Conservation (phyloP, 2,113 vertebrate species). For the Alces alces region DNA sequence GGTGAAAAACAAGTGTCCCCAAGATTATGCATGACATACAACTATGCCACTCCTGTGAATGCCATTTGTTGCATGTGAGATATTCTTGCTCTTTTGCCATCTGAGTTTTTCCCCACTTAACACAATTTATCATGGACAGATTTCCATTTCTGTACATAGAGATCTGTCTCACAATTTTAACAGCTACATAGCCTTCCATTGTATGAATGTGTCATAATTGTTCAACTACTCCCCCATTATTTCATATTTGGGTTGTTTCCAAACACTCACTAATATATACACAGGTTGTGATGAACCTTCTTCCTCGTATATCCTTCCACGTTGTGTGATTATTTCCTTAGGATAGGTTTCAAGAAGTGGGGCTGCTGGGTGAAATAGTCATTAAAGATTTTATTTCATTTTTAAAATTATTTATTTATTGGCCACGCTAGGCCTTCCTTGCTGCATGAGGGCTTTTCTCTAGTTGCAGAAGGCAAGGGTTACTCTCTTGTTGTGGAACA, state of each 20-base stretch:
- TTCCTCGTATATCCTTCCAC: neutral
- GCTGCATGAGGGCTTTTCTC: neutral
- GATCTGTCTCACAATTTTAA: neutral
- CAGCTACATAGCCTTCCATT: neutral
- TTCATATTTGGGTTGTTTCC: slow-evolving; percentile 32
- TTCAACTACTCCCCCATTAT: neutral
- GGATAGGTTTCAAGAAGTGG: slow-evolving; percentile 42
- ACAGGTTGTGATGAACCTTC: neutral
- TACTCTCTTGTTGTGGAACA: neutral
- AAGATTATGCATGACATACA: neutral
- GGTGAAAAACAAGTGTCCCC: neutral
- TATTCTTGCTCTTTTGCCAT: neutral
- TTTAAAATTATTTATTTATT: neutral
- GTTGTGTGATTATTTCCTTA: slow-evolving; percentile 33
- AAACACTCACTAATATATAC: slow-evolving; percentile 40
- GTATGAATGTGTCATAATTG: neutral
- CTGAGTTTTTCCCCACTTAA: neutral
- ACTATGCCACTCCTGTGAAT: neutral
- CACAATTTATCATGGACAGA: neutral
- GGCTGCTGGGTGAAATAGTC: slow-evolving; percentile 25
- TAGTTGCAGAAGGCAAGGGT: neutral
- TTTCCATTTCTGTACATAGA: neutral
- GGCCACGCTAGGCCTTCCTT: neutral
- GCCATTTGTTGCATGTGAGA: neutral
- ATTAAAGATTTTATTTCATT: neutral